Evolutionary conservation across 2,797 vertebrate species (phyloP), one percentile per base, ranked within the genome.

Genomic region (Chelmon rostratus): DNA sequence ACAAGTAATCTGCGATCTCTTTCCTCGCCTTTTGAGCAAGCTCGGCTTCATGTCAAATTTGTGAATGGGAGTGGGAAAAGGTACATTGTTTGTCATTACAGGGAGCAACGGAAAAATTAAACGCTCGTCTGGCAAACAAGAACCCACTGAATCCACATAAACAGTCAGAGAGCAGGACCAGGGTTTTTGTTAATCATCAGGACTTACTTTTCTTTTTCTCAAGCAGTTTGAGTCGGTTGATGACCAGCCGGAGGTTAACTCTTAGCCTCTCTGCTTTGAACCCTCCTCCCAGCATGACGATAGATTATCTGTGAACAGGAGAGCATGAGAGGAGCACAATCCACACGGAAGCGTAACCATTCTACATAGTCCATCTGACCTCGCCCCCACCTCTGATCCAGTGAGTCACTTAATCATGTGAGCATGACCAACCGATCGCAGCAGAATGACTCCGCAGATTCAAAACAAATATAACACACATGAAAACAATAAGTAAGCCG

Each of bases 141-240:
- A 42, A 19, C 0, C 38, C 46, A 35, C 0, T 50, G 19, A 59
- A 46, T 50, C 16, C 3, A 33, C 18, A 44, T 62, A 1, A 53
- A 31, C 3, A 21, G 11, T 15, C 21, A 2, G 4, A 33, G 28
- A 19, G 31, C 0, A 59, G 37, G 31, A 37, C 6, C 4, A 54
- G 8, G 5, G 4, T 57, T 31, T 57, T 0, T 25, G 16, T 2
- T 13, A 11, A 18, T 21, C 47, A 31, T 8, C 21, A 21, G 6
- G 16, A 95, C 98, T 97, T 91, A 99, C 98, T 98, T 93, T 99
- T 99, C 93, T 99, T 99, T 88, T 99, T 99, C 94, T 99, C 98
- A 35, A 99, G 89, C 25, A 99, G 95, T 84, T 99, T 99, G 65
- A 99, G 97, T 54, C 98, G 95, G 91, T 99, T 99, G 86, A 99